Evolutionary conservation across 2,888 invertebrate genomes (phyloP).

Genomic region (Capitulum mitella): DNA sequence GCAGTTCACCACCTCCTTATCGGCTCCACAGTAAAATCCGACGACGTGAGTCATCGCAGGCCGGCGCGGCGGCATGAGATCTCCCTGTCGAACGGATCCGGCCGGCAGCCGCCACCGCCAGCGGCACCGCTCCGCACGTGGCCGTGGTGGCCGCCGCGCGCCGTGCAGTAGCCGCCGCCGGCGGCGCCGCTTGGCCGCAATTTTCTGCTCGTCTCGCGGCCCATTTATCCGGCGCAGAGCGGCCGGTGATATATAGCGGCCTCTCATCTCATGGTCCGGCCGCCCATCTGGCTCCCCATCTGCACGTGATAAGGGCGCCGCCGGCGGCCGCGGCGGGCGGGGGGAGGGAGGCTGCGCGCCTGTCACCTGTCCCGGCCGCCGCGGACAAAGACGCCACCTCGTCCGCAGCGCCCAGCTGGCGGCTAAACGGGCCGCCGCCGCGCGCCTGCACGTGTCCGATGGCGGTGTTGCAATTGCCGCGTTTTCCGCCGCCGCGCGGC

Average conservation of each 20-base stretch:
- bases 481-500: neutral
- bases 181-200: neutral
- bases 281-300: neutral
- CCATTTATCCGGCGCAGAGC: neutral
- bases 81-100: too few relatives aligned
- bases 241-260: neutral
- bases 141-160: neutral
- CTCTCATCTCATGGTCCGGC: neutral
- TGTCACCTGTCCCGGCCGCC: neutral
- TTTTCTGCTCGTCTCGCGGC: neutral
- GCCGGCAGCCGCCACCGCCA: neutral
- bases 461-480: constrained; percentile 3
- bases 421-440: neutral
- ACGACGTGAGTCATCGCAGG: too few relatives aligned
- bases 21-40: too few relatives aligned
- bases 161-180: neutral
- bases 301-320: neutral
- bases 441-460: neutral
- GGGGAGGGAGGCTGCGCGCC: neutral
- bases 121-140: neutral
- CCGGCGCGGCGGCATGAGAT: too few relatives aligned
- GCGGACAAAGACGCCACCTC: neutral
- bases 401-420: neutral
- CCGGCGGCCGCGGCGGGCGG: too few relatives aligned
- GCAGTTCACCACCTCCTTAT: too few relatives aligned